Evolutionary conservation across 1,140 invertebrate species (phyloP), one percentile per base, ranked within the genome.

Genomic region (Stenopsyche tienmushanensis): DNA sequence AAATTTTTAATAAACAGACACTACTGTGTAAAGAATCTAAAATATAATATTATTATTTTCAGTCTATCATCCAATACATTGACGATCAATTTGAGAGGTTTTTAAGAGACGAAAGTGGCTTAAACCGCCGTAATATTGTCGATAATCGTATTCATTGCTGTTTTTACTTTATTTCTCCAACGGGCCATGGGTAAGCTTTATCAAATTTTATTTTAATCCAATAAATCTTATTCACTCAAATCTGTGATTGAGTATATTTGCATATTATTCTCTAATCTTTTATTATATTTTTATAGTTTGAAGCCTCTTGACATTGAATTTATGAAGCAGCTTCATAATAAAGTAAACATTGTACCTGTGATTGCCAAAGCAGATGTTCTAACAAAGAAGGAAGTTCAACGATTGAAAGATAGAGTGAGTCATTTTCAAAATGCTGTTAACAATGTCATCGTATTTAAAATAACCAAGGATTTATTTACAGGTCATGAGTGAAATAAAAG

Each of bases 151-250:
- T 97, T 74, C 94, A 97, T 76, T 96, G 93, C 78, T 99, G 97
- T 81, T 94, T 99, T 72, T 99, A 99, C 81, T 99, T 99, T 78
- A 98, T 99, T 75, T 96, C 97, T 45, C 97, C 98, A 13, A 96
- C 96, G 79, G 96, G 96, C 25, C 96, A 99, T 83, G 96, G 96
- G 88, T 91, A 83, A 73, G 76, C n/a, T 73, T 52, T 54, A 65
- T 71, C 9, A 54, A n/a, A 7, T 54, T 54, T 52, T 52, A 52
- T 7, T 68, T 62, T 62, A 60, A 50, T 18, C 9, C n/a, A 58
- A 42, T 8, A 39, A 24, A 65, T 10, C 13, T 65, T 65, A 21
- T 24, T 34, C 21, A n/a, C n/a, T n/a, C n/a, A n/a, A n/a, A n/a
- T n/a, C n/a, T n/a, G n/a, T n/a, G n/a, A n/a, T n/a, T n/a, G n/a